Conservation (phyloP, 2,888 invertebrate species). For the Tipula unca region DNA sequence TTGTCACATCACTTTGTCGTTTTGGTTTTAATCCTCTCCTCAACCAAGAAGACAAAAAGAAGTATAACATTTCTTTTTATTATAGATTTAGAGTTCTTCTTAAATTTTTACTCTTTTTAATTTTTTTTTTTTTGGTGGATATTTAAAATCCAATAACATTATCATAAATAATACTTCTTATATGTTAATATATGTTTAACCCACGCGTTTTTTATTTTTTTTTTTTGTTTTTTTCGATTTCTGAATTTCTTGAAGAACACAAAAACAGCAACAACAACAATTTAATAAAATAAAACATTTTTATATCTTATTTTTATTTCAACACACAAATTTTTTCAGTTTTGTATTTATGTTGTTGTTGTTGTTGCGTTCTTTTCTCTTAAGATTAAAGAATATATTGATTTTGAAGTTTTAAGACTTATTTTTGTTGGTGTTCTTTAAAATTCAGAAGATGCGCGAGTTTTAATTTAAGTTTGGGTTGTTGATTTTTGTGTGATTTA, state of each 20-base stretch:
- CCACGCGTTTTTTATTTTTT: slow-evolving; percentile 17
- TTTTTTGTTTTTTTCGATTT: neutral
- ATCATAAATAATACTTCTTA: slow-evolving; percentile 17
- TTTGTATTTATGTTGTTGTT: neutral
- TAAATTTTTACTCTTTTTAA: neutral
- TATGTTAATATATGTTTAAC: slow-evolving; percentile 9
- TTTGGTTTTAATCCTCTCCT: slow-evolving; percentile 8
- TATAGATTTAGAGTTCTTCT: slow-evolving; percentile 16
- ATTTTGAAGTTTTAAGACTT: neutral
- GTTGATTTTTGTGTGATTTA: neutral
- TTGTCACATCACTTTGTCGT: slow-evolving; percentile 14
- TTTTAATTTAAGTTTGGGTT: neutral
- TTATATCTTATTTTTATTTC: slow-evolving; percentile 14
- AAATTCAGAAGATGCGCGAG: neutral
- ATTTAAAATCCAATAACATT: slow-evolving; percentile 19
- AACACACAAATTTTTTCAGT: neutral
- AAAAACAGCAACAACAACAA: neutral
- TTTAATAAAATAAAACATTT: slow-evolving; percentile 8
- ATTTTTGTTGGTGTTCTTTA: neutral
- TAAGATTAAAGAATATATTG: neutral
- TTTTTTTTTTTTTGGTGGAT: neutral
- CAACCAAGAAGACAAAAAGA: neutral
- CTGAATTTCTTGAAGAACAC: neutral
- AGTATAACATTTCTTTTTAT: slow-evolving; percentile 17
- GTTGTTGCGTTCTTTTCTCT: neutral